phyloP scores from a whole-genome alignment of 2,888 invertebrate genomes.

The Gastrophysa polygoni region DNA sequence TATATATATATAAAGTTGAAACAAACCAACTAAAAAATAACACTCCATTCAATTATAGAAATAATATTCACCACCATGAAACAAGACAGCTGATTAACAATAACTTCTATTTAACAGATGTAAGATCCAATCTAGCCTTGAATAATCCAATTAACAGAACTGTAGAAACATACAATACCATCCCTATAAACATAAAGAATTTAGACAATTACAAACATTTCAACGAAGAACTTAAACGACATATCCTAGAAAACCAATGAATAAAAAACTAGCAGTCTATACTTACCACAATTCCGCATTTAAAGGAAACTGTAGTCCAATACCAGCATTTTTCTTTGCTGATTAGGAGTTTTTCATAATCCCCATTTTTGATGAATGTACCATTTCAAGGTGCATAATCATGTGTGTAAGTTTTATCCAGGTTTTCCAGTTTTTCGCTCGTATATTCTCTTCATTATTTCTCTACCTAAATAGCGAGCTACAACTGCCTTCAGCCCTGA shows the following conservation, averaged over 20 bases:
- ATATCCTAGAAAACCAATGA: not conserved
- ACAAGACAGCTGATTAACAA: constrained; percentile 10
- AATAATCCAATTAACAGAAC: not conserved
- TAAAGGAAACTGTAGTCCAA: not conserved
- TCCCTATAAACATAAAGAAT: not conserved
- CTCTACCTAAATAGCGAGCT: not conserved
- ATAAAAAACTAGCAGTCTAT: not conserved
- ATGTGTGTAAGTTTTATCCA: not conserved
- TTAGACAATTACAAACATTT: constrained; percentile 1
- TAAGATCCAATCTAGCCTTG: constrained; percentile 4
- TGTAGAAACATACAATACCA: not conserved
- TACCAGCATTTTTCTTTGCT: not conserved
- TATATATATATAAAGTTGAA: not conserved
- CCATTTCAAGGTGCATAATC: too few species aligned
- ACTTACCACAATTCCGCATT: not conserved
- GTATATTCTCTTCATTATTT: not conserved
- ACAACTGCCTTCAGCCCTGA: constrained; percentile 7
- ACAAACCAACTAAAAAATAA: constrained; percentile 4
- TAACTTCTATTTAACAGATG: constrained; percentile 9
- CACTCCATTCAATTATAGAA: constrained; percentile 2
- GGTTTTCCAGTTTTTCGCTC: not conserved
- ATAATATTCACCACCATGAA: constrained; percentile 9
- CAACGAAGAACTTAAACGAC: not conserved
- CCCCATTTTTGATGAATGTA: not conserved
- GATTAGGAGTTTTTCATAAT: not conserved